Percentiles rank a stretch among this genome's conserved stretches.
Evolutionary conservation across 2,888 invertebrate genomes (phyloP).

Genomic region (Operophtera brumata): DNA sequence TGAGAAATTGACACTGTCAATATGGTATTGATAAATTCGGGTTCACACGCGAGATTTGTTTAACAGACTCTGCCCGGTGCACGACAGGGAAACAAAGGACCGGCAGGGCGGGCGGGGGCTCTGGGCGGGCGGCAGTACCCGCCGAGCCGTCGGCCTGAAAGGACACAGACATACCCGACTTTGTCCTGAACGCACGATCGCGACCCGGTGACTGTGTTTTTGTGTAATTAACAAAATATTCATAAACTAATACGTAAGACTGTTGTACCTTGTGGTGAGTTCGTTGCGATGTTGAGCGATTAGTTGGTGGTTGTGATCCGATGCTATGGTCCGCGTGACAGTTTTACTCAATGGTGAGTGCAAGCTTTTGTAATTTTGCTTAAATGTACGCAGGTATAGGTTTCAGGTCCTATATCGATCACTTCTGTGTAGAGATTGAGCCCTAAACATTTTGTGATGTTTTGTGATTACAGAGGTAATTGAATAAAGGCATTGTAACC

Average conservation of each 20-base stretch:
- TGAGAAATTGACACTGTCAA: conserved; percentile 22
- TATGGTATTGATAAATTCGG: conserved; percentile 39
- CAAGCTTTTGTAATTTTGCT: conserved; percentile 29
- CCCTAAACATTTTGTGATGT: background rate
- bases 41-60: conserved; percentile 67
- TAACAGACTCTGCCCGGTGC: conserved; percentile 54
- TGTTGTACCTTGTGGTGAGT: background rate
- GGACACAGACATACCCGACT: conserved; percentile 39
- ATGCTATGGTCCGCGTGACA: conserved; percentile 35
- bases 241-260: background rate
- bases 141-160: conserved; percentile 57
- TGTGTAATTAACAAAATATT: conserved; percentile 35
- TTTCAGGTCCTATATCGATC: conserved; percentile 20
- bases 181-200: conserved; percentile 30
- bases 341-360: conserved; percentile 49
- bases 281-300: conserved; percentile 48
- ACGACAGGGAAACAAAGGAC: conserved; percentile 76
- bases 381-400: conserved; percentile 19
- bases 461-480: background rate
- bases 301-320: conserved; percentile 27
- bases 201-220: conserved; percentile 50
- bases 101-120: conserved; percentile 69
- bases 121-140: conserved; percentile 63
- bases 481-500: too few relatives aligned
- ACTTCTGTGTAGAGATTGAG: conserved; percentile 12